phyloP scores from a whole-genome alignment of 1,140 invertebrate species.

The Triops cancriformis region DNA sequence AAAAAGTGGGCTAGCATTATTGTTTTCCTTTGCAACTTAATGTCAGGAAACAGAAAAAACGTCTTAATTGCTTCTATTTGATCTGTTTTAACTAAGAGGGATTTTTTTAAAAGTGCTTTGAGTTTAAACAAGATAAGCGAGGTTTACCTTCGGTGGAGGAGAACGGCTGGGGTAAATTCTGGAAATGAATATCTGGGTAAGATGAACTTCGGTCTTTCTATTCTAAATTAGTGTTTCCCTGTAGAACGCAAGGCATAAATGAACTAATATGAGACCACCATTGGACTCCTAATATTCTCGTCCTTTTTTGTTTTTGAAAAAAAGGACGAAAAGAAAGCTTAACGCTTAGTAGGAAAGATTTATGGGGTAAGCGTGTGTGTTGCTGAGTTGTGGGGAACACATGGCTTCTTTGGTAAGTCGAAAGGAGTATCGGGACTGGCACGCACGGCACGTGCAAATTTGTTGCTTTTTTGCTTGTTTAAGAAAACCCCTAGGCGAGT shows the following conservation, averaged over 20 bases:
- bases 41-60: background rate
- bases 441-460: conserved; percentile 12
- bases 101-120: too few relatives aligned
- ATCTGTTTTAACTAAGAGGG: too few relatives aligned
- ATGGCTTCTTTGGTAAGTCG: background rate
- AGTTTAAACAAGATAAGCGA: too few relatives aligned
- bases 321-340: background rate
- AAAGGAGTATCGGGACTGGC: background rate
- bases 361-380: background rate
- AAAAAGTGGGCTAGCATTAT: background rate
- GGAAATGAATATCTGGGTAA: too few relatives aligned
- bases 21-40: background rate
- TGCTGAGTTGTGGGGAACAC: conserved; percentile 1
- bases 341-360: background rate
- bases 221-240: too few relatives aligned
- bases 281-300: background rate
- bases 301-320: background rate
- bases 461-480: background rate
- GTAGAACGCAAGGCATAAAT: background rate
- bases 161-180: too few relatives aligned
- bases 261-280: background rate
- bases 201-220: too few relatives aligned
- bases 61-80: too few relatives aligned
- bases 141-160: too few relatives aligned
- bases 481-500: background rate